A percentile compares a stretch with the other conserved stretches of the same genome.
These are phyloP conservation scores for Campylomormyrus tamandua DNA, from an alignment of 2,113 vertebrate genomes.

Conservation along the genomic window DNA sequence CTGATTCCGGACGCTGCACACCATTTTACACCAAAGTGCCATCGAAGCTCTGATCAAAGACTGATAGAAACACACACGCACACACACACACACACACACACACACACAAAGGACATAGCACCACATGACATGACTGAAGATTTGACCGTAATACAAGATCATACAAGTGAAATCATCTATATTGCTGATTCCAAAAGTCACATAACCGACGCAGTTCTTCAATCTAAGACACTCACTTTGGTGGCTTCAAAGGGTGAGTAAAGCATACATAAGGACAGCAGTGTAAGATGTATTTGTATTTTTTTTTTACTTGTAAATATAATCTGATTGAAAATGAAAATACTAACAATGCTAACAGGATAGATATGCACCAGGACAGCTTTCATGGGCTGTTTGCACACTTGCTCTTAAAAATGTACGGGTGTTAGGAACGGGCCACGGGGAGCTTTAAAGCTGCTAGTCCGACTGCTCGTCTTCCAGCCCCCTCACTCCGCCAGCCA, in stretches of 20 bases:
- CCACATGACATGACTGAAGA: neutral
- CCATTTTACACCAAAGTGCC: neutral
- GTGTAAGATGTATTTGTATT: neutral
- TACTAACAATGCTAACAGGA: neutral
- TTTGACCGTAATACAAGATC: constrained; percentile 1
- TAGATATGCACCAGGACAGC: neutral
- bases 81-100: neutral
- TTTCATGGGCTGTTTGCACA: neutral
- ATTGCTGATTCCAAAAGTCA: neutral
- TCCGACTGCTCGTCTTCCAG: neutral
- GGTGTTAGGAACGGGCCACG: neutral
- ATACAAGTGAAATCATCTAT: neutral
- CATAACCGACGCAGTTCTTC: neutral
- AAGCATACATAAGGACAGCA: neutral
- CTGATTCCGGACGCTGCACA: neutral
- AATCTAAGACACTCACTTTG: neutral
- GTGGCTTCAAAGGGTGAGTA: neutral
- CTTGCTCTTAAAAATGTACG: neutral
- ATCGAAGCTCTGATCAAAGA: neutral
- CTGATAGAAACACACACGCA: neutral
- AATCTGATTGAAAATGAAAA: neutral
- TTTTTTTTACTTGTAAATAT: neutral
- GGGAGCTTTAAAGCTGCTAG: neutral
- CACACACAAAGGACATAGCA: neutral
- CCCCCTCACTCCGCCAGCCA: neutral